These are phyloP conservation scores for Cygnus olor DNA, from an alignment of 2,797 vertebrate species.

Conservation along the genomic window DNA sequence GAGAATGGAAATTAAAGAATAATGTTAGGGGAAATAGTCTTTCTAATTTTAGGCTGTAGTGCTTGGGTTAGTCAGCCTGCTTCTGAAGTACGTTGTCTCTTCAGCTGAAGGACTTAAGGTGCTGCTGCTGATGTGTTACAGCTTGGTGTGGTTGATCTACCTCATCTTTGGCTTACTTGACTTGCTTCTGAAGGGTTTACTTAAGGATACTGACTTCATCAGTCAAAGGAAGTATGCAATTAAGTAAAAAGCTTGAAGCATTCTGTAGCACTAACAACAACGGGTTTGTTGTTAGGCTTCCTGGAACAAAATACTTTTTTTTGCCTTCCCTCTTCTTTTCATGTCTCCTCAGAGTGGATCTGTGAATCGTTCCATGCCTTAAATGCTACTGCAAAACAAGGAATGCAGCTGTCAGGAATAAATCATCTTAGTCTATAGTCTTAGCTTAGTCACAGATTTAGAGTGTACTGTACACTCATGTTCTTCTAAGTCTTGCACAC, in stretches of 20 bases:
- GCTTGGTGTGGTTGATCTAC: neutral
- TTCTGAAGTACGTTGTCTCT: neutral
- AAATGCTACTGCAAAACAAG: neutral
- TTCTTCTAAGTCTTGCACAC: neutral
- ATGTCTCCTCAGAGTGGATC: neutral
- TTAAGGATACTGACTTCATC: neutral
- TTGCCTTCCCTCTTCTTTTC: neutral
- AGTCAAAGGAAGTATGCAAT: too few relatives aligned
- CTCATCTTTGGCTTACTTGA: neutral
- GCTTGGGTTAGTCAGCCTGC: neutral
- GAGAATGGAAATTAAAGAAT: neutral
- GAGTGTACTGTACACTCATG: rapidly evolving
- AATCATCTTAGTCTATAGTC: too few relatives aligned
- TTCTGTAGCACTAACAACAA: neutral
- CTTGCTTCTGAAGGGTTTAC: neutral
- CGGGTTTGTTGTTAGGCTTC: neutral
- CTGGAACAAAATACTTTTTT: neutral
- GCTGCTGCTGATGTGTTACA: neutral
- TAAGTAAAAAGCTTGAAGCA: neutral
- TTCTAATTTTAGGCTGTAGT: neutral
- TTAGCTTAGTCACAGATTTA: neutral
- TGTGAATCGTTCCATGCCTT: neutral
- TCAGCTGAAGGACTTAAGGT: neutral
- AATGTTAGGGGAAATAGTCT: neutral
- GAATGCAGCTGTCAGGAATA: neutral